Percentiles rank a stretch among this genome's conserved stretches.
These are phyloP conservation scores for Apis dorsata DNA, from an alignment of 1,140 invertebrate genomes.

Conservation along the genomic window DNA sequence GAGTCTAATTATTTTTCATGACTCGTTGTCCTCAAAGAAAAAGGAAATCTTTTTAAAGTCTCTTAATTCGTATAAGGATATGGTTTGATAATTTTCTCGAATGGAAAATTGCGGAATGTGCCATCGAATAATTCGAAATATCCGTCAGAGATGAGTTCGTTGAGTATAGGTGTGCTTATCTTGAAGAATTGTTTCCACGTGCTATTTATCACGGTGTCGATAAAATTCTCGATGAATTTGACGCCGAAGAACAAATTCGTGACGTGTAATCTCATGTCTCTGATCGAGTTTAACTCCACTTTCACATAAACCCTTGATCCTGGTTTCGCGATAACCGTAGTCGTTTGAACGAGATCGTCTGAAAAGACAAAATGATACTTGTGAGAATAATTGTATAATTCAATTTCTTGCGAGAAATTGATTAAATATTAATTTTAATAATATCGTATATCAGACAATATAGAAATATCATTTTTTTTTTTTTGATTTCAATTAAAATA, in stretches of 20 bases:
- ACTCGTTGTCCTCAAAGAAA: background rate
- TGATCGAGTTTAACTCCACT: constrained; percentile 86
- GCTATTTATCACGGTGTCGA: constrained; percentile 86
- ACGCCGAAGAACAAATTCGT: constrained; percentile 85
- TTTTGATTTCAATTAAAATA: background rate
- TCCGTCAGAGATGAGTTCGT: constrained; percentile 89
- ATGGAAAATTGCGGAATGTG: constrained; percentile 85
- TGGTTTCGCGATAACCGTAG: constrained; percentile 83
- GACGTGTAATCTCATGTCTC: constrained; percentile 88
- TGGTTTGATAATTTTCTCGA: constrained; percentile 82
- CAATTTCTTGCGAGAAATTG: too few species aligned
- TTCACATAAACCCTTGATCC: constrained; percentile 82
- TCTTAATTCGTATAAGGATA: constrained; percentile 29
- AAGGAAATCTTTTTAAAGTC: background rate
- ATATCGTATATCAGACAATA: too few species aligned
- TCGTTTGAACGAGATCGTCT: constrained; percentile 83
- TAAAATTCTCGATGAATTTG: constrained; percentile 82
- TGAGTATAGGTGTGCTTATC: constrained; percentile 86
- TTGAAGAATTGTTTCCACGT: constrained; percentile 89
- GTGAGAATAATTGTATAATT: background rate
- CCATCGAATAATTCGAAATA: constrained; percentile 90
- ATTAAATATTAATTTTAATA: too few species aligned
- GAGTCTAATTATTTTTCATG: too few species aligned
- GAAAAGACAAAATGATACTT: constrained; percentile 32
- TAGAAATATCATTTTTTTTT: too few species aligned